Base-by-base conservation (phyloP, 2,113 vertebrate genomes). In the Ancistrus triradiatus region DNA sequence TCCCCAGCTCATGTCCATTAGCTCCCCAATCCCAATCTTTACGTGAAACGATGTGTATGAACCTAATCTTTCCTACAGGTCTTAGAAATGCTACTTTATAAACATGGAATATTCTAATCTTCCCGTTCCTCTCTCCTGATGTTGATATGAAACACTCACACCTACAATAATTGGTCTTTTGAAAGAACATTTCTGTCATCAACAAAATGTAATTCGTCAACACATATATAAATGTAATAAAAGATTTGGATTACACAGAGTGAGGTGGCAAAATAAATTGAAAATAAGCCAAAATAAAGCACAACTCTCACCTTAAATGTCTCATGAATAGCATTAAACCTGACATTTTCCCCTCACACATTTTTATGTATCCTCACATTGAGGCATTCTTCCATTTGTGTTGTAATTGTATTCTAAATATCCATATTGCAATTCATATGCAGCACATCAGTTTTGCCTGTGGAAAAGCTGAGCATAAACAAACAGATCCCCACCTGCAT, bases 401-500 rank as follows among this genome's bases (percentile, higher is more conserved):
- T 22, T 66, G 46, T 31, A 48, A 56, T 46, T 42, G 11, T 59
- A 42, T 53, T 68, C 22, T 17, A 51, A 59, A 58, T 49, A 46
- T 40, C 42, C n/a, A 15, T 33, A 68, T 63, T 73, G 61, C 28
- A 46, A 59, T 68, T 64, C 31, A 52, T n/a, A n/a, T n/a, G 25
- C 11, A 7, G 46, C 7, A 48, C 18, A 57, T 37, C 13, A n/a
- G 38, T 44, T 28, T 62, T 57, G 13, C 53, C 33, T 28, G 70
- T 58, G 25, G 51, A 61, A 60, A 73, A 55, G 72, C 38, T 51
- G 56, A 52, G 53, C 63, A 51, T 51, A 72, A 74, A 77, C 67
- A 74, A 80, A 80, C 69, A 73, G 58, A 74, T 65, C 53, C 57
- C 66, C 44, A 55, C 51, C 62, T 59, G 70, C 69, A 49, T 56